Evolutionary conservation across 2,797 vertebrate genomes (phyloP).

Genomic region (Channallabes apus): DNA sequence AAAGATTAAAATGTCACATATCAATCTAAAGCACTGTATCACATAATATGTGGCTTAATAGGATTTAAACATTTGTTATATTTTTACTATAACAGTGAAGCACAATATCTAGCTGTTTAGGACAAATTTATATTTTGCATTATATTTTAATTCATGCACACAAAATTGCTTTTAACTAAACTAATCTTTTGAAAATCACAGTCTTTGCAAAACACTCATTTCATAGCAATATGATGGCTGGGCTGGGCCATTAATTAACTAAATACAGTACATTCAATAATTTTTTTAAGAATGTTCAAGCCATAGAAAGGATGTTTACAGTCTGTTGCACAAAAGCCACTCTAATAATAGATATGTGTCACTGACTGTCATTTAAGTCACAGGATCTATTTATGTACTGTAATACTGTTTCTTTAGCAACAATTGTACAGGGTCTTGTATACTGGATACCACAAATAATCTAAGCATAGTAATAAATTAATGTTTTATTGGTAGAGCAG

Average conservation of each 20-base stretch:
- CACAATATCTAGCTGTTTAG: too few relatives aligned
- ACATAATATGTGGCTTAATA: background rate
- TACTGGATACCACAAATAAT: background rate
- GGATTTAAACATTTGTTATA: background rate
- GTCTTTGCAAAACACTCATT: too few relatives aligned
- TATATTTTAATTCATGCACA: too few relatives aligned
- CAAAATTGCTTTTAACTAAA: too few relatives aligned
- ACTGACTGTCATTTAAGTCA: background rate
- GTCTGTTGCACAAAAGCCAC: background rate
- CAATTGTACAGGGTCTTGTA: background rate
- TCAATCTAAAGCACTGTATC: background rate
- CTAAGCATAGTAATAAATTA: background rate
- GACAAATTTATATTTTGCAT: too few relatives aligned
- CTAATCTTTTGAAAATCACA: too few relatives aligned
- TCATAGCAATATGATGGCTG: too few relatives aligned
- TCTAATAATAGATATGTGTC: background rate
- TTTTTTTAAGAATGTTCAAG: too few relatives aligned
- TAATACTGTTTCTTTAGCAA: background rate
- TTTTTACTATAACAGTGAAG: background rate
- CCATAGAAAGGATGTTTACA: too few relatives aligned
- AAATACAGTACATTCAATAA: too few relatives aligned
- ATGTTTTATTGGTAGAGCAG: background rate
- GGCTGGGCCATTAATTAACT: too few relatives aligned
- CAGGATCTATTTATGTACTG: background rate
- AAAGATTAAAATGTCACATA: background rate